These are phyloP conservation scores for Tamias sibiricus DNA, from an alignment of 2,113 vertebrate genomes.

Conservation along the genomic window DNA sequence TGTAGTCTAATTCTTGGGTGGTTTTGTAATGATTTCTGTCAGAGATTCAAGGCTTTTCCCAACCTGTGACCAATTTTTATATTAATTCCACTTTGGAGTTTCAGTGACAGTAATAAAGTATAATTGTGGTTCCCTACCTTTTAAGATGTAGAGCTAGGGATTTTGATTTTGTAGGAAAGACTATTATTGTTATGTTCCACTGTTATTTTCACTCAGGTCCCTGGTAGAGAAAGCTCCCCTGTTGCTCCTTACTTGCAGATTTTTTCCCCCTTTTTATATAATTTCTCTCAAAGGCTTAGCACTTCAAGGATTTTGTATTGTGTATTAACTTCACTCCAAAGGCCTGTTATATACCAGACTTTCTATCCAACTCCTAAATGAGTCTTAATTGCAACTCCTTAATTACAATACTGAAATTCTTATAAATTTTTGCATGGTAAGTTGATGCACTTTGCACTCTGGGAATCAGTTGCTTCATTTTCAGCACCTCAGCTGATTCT, in stretches of 20 bases:
- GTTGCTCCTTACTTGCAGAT: not conserved
- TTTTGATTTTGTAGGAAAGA: constrained; percentile 43
- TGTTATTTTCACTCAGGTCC: not conserved
- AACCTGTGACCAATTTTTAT: not conserved
- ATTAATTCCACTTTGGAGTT: not conserved
- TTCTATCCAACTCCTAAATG: not conserved
- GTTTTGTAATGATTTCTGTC: constrained; percentile 16
- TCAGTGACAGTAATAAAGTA: not conserved
- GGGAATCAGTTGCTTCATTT: not conserved
- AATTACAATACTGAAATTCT: not conserved
- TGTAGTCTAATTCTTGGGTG: not conserved
- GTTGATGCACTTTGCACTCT: not conserved
- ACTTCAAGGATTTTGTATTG: not conserved
- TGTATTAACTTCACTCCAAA: not conserved
- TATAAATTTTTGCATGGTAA: not conserved
- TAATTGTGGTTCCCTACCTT: not conserved
- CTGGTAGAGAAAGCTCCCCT: not conserved
- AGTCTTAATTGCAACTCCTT: constrained; percentile 8
- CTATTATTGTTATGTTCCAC: not conserved
- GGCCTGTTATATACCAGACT: not conserved
- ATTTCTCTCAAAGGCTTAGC: not conserved
- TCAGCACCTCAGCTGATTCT: not conserved
- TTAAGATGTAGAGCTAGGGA: not conserved
- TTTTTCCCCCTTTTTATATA: not conserved
- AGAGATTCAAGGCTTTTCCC: not conserved